Evolutionary conservation across 2,797 vertebrate genomes (phyloP).

Genomic region (Crenichthys baileyi): DNA sequence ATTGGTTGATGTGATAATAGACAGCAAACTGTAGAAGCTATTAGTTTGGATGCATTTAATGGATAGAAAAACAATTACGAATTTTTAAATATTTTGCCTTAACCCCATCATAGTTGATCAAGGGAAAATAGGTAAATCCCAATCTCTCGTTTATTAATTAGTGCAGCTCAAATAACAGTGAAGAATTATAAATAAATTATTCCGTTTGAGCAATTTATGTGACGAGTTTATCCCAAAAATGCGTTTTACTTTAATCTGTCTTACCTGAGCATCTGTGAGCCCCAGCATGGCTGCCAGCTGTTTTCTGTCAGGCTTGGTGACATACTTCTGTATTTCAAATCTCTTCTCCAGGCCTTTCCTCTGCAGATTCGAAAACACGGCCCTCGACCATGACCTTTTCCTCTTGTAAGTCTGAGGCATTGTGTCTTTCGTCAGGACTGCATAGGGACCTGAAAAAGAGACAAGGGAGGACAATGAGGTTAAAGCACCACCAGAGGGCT

Average conservation of each 20-base stretch:
- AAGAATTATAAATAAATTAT: neutral
- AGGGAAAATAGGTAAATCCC: too few relatives aligned
- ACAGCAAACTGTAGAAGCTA: too few relatives aligned
- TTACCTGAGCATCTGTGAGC: conserved; percentile 96
- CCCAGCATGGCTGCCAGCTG: conserved; percentile 98
- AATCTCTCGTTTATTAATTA: neutral
- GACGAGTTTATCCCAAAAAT: neutral
- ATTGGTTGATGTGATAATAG: neutral
- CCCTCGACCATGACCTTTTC: conserved; percentile 97
- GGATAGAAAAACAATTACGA: neutral
- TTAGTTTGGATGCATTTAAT: neutral
- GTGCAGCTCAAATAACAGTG: too few relatives aligned
- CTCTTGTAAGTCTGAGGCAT: conserved; percentile 98
- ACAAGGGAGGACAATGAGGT: conserved; percentile 16
- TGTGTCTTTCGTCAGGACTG: conserved; percentile 97
- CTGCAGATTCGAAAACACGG: conserved; percentile 98
- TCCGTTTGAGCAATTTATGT: neutral
- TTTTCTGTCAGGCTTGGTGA: conserved; percentile 98
- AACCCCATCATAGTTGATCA: neutral
- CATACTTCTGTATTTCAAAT: conserved; percentile 98
- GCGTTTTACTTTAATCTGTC: conserved; percentile 19
- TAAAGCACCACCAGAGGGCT: conserved; percentile 17
- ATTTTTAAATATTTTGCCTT: neutral
- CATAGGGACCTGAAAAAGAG: conserved; percentile 88
- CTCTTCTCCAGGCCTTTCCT: conserved; percentile 97